Base-by-base conservation (phyloP, 2,888 invertebrate genomes). In the Formica aserva region DNA sequence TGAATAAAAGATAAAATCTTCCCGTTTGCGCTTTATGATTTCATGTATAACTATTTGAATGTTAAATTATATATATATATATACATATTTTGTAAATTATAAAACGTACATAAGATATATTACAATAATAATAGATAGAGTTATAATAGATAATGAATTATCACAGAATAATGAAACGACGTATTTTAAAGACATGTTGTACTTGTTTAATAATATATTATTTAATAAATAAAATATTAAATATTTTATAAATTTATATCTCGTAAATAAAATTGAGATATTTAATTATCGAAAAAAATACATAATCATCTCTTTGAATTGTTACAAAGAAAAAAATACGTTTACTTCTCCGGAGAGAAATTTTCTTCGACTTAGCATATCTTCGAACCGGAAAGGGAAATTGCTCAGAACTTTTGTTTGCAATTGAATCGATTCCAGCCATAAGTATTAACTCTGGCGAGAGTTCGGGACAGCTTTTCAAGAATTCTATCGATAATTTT, bases 1-100 rank as follows among this genome's bases (percentile, higher is more conserved):
- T 72, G 78, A 78, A 78, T 78, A 72, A 78, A 77, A 72, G 78
- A 78, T 71, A 71, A 45, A 71, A 71, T 29, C 67, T 60, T 38
- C 45, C 60, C 77, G 67, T 41, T 55, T 41, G n/a, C n/a, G 4
- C 38, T 41, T 32, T 71, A 32, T 35, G 15, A 2, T n/a, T 67
- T 77, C 22, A 13, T 13, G 52, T 22, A 38, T 29, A 77, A 77
- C 38, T 35, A 9, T 60, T 18, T n/a, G 22, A 18, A 8, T 22
- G 18, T 32, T 45, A 32, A 9, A 26, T n/a, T 38, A 38, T 11
- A 38, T 38, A 35, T 38, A 38, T 38, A 41, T 41, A 41, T 13
- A 41, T 41, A 29, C 32, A 6, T 41, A 55, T 55, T 22, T 32
- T 5, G 35, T 26, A 13, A 41, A 32, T 9, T 38, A 5, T 22